Evolutionary conservation across 1,140 invertebrate species (phyloP), one percentile per base, ranked within the genome.

Genomic region (Lordiphosa clarofinis): DNA sequence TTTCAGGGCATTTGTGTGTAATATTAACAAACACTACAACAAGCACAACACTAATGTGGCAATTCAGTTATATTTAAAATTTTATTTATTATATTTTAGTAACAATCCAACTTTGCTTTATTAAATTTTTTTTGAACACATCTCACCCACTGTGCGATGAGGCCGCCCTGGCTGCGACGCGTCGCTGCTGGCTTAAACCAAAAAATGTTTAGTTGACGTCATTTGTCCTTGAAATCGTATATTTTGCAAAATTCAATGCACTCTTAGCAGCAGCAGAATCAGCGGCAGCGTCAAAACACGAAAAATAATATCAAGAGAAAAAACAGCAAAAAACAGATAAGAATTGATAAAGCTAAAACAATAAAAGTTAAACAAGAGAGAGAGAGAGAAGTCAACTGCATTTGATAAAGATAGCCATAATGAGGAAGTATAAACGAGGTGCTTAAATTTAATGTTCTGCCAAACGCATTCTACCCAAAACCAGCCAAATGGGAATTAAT

Each of bases 181-280:
- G 48, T 15, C 13, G 39, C 48, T 43, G 35, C 48, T 15, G 54
- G 12, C 48, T 52, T 54, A 50, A 69, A 67, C 58, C 56, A 53
- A 68, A 76, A 78, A 82, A 71, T 75, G 73, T 66, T 82, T 84
- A 69, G 72, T 67, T 86, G 81, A 86, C 81, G 81, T 86, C 81
- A 86, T 76, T 75, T 86, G 81, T 86, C 81, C 81, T 86, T 86
- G 79, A 86, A 86, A 54, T 84, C 66, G 65, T 79, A 57, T 79
- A 73, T 84, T 82, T 74, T 57, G 42, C 79, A 69, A 86, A 86
- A 81, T 82, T 81, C 76, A 81, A 76, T 81, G 76, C 76, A 81
- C 74, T 86, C 72, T 53, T 24, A 12, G 33, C 35, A 11, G 24
- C 19, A 19, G 19, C 19, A 19, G 28, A 35, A 24, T 0, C 37